Evolutionary conservation across 2,113 vertebrate species (phyloP).

Genomic region (Cynoglossus semilaevis): DNA sequence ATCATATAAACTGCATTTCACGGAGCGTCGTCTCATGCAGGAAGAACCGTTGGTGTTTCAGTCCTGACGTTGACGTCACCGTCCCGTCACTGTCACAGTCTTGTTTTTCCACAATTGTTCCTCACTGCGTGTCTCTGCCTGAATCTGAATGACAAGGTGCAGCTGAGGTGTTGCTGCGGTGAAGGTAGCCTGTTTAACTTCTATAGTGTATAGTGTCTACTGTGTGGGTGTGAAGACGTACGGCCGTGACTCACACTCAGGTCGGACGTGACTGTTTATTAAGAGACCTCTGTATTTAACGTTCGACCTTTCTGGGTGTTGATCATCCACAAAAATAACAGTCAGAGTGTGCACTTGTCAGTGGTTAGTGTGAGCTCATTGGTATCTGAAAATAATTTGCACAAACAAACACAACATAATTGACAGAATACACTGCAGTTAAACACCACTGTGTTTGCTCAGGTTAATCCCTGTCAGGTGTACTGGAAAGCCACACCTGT

Average conservation of each 20-base stretch:
- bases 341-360: slow-evolving; percentile 1
- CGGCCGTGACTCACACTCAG: too few relatives aligned
- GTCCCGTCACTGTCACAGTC: too few relatives aligned
- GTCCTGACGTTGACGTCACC: too few relatives aligned
- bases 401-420: slow-evolving; percentile 2
- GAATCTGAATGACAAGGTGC: not conserved
- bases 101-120: not conserved
- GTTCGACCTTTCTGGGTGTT: too few relatives aligned
- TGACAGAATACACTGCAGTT: not conserved
- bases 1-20: too few relatives aligned
- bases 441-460: slow-evolving; percentile 12
- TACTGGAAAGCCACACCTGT: not conserved
- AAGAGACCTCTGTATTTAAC: too few relatives aligned
- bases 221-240: not conserved
- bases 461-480: slow-evolving; percentile 27
- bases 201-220: too few relatives aligned
- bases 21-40: too few relatives aligned
- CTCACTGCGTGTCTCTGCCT: slow-evolving; percentile 8
- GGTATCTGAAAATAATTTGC: not conserved
- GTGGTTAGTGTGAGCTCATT: slow-evolving; percentile 26
- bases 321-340: not conserved
- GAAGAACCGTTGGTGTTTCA: too few relatives aligned
- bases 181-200: not conserved
- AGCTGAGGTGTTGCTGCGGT: slow-evolving; percentile 1
- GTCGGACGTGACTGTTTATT: too few relatives aligned